Percentiles rank a stretch among this genome's conserved stretches.
Evolutionary conservation across 2,113 vertebrate species (phyloP).

Genomic region (Tragulus kanchil): DNA sequence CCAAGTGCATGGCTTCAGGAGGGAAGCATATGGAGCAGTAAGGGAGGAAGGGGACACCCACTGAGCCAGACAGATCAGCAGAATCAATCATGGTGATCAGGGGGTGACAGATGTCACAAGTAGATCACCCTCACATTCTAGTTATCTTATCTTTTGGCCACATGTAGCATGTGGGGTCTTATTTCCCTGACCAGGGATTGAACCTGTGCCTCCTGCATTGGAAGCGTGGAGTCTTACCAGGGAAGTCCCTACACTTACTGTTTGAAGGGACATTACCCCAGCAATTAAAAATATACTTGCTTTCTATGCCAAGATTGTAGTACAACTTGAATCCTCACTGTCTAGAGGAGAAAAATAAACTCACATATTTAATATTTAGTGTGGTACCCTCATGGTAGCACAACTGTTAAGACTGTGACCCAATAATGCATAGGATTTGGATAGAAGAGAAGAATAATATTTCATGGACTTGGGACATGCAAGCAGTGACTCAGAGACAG

Average conservation of each 20-base stretch:
- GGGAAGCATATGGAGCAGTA: no score
- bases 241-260: background rate
- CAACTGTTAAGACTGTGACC: background rate
- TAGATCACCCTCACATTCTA: no score
- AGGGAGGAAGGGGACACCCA: no score
- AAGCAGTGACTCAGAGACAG: slow-evolving; percentile 35
- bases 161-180: background rate
- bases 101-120: no score
- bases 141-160: background rate
- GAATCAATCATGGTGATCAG: no score
- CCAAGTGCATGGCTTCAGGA: no score
- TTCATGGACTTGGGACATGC: slow-evolving; percentile 9
- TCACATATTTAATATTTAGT: slow-evolving; percentile 39
- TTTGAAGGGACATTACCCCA: background rate
- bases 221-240: background rate
- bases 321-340: background rate
- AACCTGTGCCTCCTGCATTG: background rate
- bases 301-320: background rate
- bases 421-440: slow-evolving; percentile 22
- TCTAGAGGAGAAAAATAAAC: slow-evolving; percentile 41
- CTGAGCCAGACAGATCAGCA: no score
- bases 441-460: background rate
- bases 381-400: background rate
- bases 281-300: background rate
- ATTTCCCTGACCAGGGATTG: background rate